phyloP scores from a whole-genome alignment of 2,113 vertebrate genomes.

The Oplegnathus fasciatus region DNA sequence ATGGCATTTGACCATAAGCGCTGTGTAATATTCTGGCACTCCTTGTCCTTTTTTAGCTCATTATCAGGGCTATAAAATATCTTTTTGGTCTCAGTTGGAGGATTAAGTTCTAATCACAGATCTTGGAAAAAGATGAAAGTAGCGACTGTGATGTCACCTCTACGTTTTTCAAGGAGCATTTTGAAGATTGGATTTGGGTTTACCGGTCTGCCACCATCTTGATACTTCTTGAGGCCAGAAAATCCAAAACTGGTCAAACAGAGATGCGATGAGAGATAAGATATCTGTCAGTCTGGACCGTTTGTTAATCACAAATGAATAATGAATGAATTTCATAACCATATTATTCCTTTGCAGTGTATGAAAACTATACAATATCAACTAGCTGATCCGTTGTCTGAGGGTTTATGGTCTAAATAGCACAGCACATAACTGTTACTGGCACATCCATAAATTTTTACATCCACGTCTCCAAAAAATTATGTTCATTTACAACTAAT shows the following conservation, averaged over 20 bases:
- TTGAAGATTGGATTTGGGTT: not conserved
- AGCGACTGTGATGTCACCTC: not conserved
- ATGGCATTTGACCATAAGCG: conserved; percentile 41
- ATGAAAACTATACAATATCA: too few species aligned
- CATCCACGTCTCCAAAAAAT: not conserved
- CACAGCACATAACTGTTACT: too few species aligned
- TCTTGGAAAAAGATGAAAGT: not conserved
- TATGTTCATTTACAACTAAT: not conserved
- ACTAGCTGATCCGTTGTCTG: too few species aligned
- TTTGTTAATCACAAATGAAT: too few species aligned
- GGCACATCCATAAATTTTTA: not conserved
- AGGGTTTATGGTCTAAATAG: too few species aligned
- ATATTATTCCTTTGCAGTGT: too few species aligned
- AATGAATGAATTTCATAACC: too few species aligned
- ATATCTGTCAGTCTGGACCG: too few species aligned
- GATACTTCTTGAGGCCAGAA: too few species aligned
- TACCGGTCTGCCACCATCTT: not conserved
- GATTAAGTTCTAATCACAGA: conserved; percentile 34
- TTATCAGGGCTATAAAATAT: conserved; percentile 34
- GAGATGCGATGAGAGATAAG: too few species aligned
- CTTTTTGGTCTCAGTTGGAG: conserved; percentile 7
- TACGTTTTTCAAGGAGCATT: not conserved
- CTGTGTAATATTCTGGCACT: conserved; percentile 26
- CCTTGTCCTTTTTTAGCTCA: conserved; percentile 22
- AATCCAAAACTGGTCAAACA: too few species aligned